Percentiles rank a stretch among this genome's conserved stretches.
Evolutionary conservation across 2,113 vertebrate species (phyloP).

Genomic region (Neogale vison): DNA sequence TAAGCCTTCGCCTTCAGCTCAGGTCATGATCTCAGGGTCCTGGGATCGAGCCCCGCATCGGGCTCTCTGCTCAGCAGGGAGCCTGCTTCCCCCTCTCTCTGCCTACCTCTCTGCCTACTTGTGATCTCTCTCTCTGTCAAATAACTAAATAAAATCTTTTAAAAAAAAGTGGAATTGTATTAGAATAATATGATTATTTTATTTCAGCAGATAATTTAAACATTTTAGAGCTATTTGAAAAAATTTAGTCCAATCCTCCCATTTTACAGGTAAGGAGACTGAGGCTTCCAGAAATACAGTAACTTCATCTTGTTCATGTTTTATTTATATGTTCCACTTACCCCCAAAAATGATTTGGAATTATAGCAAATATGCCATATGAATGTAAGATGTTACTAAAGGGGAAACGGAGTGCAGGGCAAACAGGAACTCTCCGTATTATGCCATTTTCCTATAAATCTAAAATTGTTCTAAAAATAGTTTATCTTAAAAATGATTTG

Average conservation of each 20-base stretch:
- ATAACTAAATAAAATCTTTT: too few species aligned
- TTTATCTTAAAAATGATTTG: conserved; percentile 8
- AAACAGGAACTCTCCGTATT: background rate
- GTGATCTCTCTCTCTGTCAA: background rate
- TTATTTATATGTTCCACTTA: background rate
- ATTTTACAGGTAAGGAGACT: conserved; percentile 42
- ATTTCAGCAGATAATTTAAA: background rate
- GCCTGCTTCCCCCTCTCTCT: too few species aligned
- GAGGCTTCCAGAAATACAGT: background rate
- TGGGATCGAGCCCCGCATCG: too few species aligned
- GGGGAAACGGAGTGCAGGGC: background rate
- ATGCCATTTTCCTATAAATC: conserved; percentile 2
- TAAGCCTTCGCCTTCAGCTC: too few species aligned
- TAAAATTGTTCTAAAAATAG: conserved; percentile 23
- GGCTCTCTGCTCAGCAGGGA: too few species aligned
- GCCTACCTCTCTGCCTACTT: too few species aligned
- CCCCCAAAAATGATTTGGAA: conserved; percentile 14
- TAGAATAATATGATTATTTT: conserved; percentile 30
- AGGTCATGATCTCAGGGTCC: too few species aligned
- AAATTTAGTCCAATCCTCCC: background rate
- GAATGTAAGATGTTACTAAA: background rate
- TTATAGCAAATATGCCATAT: background rate
- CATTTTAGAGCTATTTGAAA: background rate
- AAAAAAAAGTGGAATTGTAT: background rate
- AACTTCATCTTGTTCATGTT: conserved; percentile 11